Base-by-base conservation (phyloP, 2,797 vertebrate genomes). In the Graptemys geographica region DNA sequence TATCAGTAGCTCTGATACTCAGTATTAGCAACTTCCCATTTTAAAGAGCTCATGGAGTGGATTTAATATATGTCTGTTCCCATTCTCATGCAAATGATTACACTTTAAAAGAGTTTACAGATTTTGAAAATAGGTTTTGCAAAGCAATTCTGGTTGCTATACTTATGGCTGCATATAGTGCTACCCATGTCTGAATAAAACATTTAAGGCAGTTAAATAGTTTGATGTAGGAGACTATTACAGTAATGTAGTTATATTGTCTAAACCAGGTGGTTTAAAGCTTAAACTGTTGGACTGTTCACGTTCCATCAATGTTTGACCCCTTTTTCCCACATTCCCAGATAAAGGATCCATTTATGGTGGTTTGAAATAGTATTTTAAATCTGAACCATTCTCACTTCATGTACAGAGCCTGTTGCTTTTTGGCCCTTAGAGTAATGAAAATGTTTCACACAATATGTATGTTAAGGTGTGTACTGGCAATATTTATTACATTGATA, bases 51-150 rank as follows among this genome's bases (percentile, higher is more conserved):
- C 13, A 28, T 16, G 0, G 81, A 62, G 11, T 6, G 10, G 5
- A 18, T 81, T 3, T 84, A 85, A 18, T n/a, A 23, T 27, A 44
- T 27, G 12, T 21, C 37, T 1, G 1, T 79, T 2, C 78, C 89
- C 33, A 3, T 41, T 69, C 11, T 72, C 82, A 25, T 1, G 1
- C 31, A 83, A 81, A 33, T 8, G 0, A 78, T 23, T 52, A 21
- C 31, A 2, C 83, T 85, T 76, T 41, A 57, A 5, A 6, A 31
- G 0, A 23, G 2, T 81, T 56, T 0, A 31, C 0, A 72, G 31
- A 72, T 74, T 74, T 74, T 44, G 41, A 74, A 74, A 27, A 12
- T 74, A 74, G 69, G 59, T 1, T 65, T 65, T 65, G 12, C 3
- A 65, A n/a, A 65, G 31, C 8, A 65, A n/a, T 65, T 33, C 31